phyloP scores from a whole-genome alignment of 2,797 vertebrate species.

The Lepus oiostolus region DNA sequence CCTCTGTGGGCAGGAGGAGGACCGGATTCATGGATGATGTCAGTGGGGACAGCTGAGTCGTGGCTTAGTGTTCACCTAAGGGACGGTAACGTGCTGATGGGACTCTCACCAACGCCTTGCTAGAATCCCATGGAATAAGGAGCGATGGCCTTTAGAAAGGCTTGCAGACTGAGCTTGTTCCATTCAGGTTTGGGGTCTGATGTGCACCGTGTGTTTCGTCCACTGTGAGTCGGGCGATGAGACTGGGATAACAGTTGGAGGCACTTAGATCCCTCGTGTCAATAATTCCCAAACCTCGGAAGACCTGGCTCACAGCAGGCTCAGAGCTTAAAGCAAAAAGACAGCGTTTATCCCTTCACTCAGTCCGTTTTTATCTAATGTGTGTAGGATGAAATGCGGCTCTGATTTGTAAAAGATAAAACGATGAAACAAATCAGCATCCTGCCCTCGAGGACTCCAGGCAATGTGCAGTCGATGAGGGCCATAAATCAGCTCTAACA shows the following conservation, averaged over 20 bases:
- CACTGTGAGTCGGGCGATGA: not conserved
- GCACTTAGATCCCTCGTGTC: not conserved
- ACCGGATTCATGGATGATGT: not conserved
- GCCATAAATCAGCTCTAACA: not conserved
- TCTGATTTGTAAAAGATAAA: not conserved
- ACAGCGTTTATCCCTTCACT: not conserved
- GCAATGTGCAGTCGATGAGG: not conserved
- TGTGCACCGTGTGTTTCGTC: not conserved
- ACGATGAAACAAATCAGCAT: slow-evolving; percentile 19
- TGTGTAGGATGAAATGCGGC: not conserved
- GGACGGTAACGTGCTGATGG: slow-evolving; percentile 10
- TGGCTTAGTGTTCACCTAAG: not conserved
- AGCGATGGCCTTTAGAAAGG: slow-evolving; percentile 32
- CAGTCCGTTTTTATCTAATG: not conserved
- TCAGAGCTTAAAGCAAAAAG: slow-evolving; percentile 36
- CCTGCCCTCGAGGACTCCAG: not conserved
- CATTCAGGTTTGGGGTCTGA: slow-evolving; percentile 43
- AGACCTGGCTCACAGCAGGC: not conserved
- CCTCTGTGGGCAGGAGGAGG: not conserved
- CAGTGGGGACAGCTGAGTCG: not conserved
- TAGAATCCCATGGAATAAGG: not conserved
- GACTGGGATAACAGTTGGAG: not conserved
- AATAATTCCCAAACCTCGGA: slow-evolving; percentile 13
- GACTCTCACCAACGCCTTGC: not conserved
- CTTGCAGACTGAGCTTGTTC: slow-evolving; percentile 55